Conservation (phyloP, 2,113 vertebrate genomes). For the Erythrolamprus reginae region DNA sequence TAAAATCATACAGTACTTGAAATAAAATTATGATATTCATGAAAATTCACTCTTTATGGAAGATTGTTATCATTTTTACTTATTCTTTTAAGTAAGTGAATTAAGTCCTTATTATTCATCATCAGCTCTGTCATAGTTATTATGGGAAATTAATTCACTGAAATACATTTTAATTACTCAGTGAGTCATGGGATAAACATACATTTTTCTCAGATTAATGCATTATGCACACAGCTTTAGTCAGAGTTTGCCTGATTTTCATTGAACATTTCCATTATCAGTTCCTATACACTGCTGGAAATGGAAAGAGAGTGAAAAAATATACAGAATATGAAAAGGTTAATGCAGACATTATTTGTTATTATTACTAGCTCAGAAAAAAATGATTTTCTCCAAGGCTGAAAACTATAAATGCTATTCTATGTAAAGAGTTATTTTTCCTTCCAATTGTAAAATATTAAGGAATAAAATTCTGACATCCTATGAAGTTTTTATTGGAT, state of each 20-base stretch:
- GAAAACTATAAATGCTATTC: neutral
- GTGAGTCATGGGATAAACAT: constrained; percentile 40
- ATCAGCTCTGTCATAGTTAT: constrained; percentile 22
- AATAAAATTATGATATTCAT: constrained; percentile 56
- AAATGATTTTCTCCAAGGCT: constrained; percentile 7
- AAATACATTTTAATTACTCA: constrained; percentile 54
- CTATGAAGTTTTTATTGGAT: neutral
- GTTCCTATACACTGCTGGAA: constrained; percentile 7
- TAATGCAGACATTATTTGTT: constrained; percentile 8
- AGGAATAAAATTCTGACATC: neutral
- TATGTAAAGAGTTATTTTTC: neutral
- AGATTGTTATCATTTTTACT: constrained; percentile 24
- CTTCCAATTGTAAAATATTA: neutral
- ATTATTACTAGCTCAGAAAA: neutral
- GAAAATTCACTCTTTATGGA: neutral
- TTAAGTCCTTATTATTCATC: constrained; percentile 37
- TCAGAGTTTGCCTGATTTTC: constrained; percentile 18
- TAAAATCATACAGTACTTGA: constrained; percentile 34
- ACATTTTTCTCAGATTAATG: constrained; percentile 34
- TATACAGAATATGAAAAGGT: neutral
- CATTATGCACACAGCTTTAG: constrained; percentile 11
- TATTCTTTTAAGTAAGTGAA: constrained; percentile 31
- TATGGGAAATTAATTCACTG: constrained; percentile 44
- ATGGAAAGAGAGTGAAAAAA: neutral
- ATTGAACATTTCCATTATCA: constrained; percentile 18